Percentiles rank a stretch among this genome's conserved stretches.
Evolutionary conservation across 2,797 vertebrate genomes (phyloP).

Genomic region (Phoeniculus purpureus): DNA sequence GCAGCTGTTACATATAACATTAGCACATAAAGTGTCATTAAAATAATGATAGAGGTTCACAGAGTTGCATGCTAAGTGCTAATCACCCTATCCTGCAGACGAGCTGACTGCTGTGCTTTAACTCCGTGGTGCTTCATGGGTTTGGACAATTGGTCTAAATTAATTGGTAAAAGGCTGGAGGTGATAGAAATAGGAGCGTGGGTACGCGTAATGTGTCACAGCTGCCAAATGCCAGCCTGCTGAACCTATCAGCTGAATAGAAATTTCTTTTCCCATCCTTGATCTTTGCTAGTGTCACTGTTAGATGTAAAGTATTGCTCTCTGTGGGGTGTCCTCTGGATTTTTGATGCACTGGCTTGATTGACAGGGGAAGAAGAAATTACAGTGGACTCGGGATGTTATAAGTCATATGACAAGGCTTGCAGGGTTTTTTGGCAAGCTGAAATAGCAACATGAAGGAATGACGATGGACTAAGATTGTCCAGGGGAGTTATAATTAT

Average conservation of each 20-base stretch:
- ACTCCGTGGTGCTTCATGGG: neutral
- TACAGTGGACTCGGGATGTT: neutral
- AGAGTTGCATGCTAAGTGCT: slow-evolving; percentile 35
- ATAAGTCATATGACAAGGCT: neutral
- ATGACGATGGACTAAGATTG: neutral
- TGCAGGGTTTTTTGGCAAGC: neutral
- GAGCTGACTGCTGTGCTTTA: slow-evolving; percentile 32
- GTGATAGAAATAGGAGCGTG: slow-evolving; percentile 39
- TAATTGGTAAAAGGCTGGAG: neutral
- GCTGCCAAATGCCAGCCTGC: slow-evolving; percentile 44
- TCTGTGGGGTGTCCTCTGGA: neutral
- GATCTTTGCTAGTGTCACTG: slow-evolving; percentile 11
- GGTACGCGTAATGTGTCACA: neutral
- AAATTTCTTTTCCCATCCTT: slow-evolving; percentile 17
- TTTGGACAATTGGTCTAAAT: slow-evolving; percentile 24
- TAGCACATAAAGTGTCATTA: slow-evolving; percentile 28
- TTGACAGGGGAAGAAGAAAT: neutral
- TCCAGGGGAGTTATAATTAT: neutral
- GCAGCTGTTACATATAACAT: slow-evolving; percentile 61
- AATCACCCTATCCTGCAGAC: neutral
- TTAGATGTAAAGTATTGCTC: neutral
- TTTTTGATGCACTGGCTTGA: neutral
- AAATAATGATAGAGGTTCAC: slow-evolving; percentile 28
- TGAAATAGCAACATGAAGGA: neutral
- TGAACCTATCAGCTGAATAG: slow-evolving; percentile 58